A percentile compares a stretch with the other conserved stretches of the same genome.
phyloP scores from a whole-genome alignment of 2,113 vertebrate genomes.

The Oplegnathus fasciatus region DNA sequence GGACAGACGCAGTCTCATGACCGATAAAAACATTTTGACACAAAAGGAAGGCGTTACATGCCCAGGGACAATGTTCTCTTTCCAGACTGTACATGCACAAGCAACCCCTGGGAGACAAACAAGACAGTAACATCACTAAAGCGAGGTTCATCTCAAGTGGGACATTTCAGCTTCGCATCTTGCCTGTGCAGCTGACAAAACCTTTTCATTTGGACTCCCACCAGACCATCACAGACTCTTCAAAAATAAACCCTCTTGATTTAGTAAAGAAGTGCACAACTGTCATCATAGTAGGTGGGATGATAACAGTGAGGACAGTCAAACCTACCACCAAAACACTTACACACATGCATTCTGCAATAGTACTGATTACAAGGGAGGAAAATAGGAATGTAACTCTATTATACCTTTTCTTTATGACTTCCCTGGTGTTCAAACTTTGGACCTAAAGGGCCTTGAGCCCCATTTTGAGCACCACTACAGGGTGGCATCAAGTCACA shows the following conservation, averaged over 20 bases:
- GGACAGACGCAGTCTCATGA: conserved; percentile 74
- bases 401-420: conserved; percentile 5
- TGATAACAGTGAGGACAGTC: conserved; percentile 47
- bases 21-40: conserved; percentile 67
- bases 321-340: conserved; percentile 33
- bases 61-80: conserved; percentile 59
- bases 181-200: neutral
- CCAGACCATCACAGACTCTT: conserved; percentile 1
- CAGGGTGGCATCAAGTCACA: conserved; percentile 44
- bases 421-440: conserved; percentile 34
- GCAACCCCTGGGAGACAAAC: conserved; percentile 13
- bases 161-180: conserved; percentile 10
- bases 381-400: conserved; percentile 23
- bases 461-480: conserved; percentile 10
- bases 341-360: conserved; percentile 35
- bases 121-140: conserved; percentile 10
- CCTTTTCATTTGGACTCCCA: neutral
- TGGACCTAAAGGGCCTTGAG: neutral
- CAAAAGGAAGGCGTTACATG: conserved; percentile 55
- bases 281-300: conserved; percentile 49
- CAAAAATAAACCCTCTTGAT: conserved; percentile 27
- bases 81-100: conserved; percentile 21
- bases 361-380: conserved; percentile 35
- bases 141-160: neutral
- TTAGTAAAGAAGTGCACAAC: conserved; percentile 20